These are phyloP conservation scores for Agrypnia vestita DNA, from an alignment of 1,140 invertebrate genomes.

Conservation along the genomic window DNA sequence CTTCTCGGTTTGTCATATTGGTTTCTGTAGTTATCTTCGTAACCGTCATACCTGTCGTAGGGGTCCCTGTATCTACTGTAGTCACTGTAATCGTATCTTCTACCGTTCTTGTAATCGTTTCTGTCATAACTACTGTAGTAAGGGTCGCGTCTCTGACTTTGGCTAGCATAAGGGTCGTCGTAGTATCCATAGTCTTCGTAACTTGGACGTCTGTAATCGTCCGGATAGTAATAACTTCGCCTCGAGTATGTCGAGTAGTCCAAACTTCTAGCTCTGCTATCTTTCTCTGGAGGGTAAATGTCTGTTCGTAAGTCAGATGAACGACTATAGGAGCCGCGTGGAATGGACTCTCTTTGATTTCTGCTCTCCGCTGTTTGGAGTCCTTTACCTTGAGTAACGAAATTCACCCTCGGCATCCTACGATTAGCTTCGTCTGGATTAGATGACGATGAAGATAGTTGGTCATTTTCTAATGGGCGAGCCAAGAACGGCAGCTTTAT, in stretches of 20 bases:
- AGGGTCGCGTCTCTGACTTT: constrained; percentile 49
- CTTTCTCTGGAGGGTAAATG: constrained; percentile 67
- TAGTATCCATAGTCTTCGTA: constrained; percentile 69
- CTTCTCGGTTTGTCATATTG: constrained; percentile 70
- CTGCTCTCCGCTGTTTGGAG: constrained; percentile 70
- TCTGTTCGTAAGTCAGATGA: constrained; percentile 68
- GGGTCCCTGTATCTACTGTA: constrained; percentile 63
- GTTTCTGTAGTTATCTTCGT: constrained; percentile 65
- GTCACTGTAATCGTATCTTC: constrained; percentile 53
- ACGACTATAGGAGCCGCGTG: constrained; percentile 39
- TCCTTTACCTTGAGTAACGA: constrained; percentile 71
- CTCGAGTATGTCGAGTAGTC: constrained; percentile 69
- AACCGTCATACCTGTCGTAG: constrained; percentile 68
- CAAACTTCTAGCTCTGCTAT: constrained; percentile 64
- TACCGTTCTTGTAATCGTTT: constrained; percentile 66
- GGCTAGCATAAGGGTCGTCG: constrained; percentile 65
- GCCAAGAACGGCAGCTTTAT: constrained; percentile 69
- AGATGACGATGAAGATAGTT: constrained; percentile 67
- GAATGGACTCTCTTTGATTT: constrained; percentile 69
- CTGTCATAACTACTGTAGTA: constrained; percentile 63
- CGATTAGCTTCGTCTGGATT: constrained; percentile 69
- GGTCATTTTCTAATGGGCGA: constrained; percentile 63
- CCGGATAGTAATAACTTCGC: constrained; percentile 71
- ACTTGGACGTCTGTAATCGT: constrained; percentile 63
- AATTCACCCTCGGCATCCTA: constrained; percentile 71